Conservation (phyloP, 2,113 vertebrate genomes). For the Hyaena hyaena region DNA sequence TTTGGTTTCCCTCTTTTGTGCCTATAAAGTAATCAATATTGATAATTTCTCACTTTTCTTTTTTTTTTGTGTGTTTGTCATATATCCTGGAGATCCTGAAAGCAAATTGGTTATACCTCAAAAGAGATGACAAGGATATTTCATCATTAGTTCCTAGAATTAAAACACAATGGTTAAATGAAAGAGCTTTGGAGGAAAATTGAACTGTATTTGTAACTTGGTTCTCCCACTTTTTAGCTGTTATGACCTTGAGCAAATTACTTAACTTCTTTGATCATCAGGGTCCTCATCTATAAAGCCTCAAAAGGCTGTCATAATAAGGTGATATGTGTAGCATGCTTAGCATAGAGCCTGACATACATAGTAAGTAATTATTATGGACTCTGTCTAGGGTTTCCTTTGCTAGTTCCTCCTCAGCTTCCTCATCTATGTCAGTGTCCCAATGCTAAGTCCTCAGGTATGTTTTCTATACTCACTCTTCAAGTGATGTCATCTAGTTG, state of each 20-base stretch:
- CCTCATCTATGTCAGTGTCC: not conserved
- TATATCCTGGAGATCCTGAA: not conserved
- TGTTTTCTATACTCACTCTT: not conserved
- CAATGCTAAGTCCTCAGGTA: not conserved
- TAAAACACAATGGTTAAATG: constrained; percentile 1
- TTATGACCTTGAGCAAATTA: constrained; percentile 3
- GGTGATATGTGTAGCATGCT: not conserved
- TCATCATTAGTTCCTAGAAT: constrained; percentile 33
- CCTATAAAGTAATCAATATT: constrained; percentile 50
- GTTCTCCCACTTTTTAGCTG: not conserved
- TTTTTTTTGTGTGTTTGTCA: not conserved
- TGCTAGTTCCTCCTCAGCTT: not conserved
- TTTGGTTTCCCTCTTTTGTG: constrained; percentile 15
- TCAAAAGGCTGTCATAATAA: not conserved
- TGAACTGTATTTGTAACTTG: constrained; percentile 16
- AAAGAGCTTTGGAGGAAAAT: not conserved
- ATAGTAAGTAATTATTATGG: not conserved
- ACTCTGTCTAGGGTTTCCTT: not conserved
- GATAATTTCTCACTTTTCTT: constrained; percentile 28
- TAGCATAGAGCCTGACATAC: not conserved
- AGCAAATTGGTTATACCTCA: constrained; percentile 9
- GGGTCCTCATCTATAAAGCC: not conserved
- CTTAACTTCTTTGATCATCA: constrained; percentile 14
- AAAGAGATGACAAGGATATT: not conserved
- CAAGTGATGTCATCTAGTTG: not conserved